Evolutionary conservation across 2,888 invertebrate genomes (phyloP).

Genomic region (Lasioglossum oenotherae): DNA sequence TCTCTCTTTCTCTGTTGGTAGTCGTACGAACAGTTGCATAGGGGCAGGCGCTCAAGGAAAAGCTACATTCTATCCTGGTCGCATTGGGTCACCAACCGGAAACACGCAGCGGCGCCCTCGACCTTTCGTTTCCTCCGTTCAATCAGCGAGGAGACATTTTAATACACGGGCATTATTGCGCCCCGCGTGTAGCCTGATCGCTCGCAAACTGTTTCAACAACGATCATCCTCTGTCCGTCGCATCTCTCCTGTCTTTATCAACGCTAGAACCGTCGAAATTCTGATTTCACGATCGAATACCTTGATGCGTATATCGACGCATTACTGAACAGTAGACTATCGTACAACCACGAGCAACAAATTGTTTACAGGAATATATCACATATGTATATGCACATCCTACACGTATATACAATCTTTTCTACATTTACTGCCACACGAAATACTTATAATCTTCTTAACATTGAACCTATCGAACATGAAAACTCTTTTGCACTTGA

Average conservation of each 20-base stretch:
- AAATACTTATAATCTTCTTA: no score
- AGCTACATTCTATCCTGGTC: constrained; percentile 31
- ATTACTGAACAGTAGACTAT: no score
- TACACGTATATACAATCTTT: no score
- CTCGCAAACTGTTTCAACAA: neutral
- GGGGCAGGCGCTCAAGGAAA: constrained; percentile 33
- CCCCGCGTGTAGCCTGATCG: neutral
- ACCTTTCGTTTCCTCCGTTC: constrained; percentile 52
- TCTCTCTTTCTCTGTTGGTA: neutral
- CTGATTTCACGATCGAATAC: neutral
- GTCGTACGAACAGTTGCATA: constrained; percentile 35
- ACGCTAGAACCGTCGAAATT: neutral
- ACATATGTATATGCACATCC: no score
- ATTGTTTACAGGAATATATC: no score
- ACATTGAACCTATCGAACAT: no score
- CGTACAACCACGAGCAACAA: no score
- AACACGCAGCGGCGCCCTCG: constrained; percentile 67
- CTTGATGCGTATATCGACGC: neutral
- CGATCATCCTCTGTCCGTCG: neutral
- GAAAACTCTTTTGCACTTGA: no score
- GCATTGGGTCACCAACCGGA: constrained; percentile 61
- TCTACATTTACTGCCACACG: no score
- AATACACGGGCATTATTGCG: neutral
- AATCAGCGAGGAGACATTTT: constrained; percentile 49
- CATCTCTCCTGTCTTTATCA: neutral